Evolutionary conservation across 2,888 invertebrate genomes (phyloP).

Genomic region (Polydrusus pterygomalis): DNA sequence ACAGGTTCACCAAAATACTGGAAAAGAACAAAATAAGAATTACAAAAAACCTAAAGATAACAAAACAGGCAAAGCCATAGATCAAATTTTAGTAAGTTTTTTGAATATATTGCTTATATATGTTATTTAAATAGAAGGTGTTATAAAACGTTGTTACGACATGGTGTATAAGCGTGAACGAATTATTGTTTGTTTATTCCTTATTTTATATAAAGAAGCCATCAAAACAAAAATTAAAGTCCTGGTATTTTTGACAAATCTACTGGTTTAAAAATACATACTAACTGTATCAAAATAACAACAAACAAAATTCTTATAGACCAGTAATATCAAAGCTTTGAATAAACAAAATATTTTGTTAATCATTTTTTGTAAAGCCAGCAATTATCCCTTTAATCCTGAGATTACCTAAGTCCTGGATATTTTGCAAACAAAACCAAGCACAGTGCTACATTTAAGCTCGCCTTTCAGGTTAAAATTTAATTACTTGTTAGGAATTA

Average conservation of each 20-base stretch:
- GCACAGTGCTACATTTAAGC: neutral
- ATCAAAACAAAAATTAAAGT: too few species aligned
- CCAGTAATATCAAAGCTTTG: too few species aligned
- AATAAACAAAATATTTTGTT: neutral
- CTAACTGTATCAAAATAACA: too few species aligned
- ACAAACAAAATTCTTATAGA: too few species aligned
- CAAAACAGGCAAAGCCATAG: too few species aligned
- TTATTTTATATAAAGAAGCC: too few species aligned
- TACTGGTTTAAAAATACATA: too few species aligned
- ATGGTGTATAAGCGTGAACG: too few species aligned
- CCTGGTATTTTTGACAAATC: too few species aligned
- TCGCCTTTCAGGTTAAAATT: neutral
- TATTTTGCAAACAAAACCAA: neutral
- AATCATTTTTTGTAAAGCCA: conserved; percentile 1
- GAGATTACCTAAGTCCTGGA: neutral
- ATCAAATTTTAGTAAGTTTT: too few species aligned
- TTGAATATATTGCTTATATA: too few species aligned
- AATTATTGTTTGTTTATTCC: too few species aligned
- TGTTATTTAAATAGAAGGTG: neutral
- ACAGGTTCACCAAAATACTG: conserved; percentile 91
- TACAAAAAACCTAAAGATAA: conserved; percentile 5
- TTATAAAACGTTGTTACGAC: neutral
- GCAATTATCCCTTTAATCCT: neutral
- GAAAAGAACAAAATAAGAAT: conserved; percentile 68
- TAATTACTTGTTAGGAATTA: conserved; percentile 2